phyloP scores from a whole-genome alignment of 2,113 vertebrate species.

The Pundamilia nyererei region DNA sequence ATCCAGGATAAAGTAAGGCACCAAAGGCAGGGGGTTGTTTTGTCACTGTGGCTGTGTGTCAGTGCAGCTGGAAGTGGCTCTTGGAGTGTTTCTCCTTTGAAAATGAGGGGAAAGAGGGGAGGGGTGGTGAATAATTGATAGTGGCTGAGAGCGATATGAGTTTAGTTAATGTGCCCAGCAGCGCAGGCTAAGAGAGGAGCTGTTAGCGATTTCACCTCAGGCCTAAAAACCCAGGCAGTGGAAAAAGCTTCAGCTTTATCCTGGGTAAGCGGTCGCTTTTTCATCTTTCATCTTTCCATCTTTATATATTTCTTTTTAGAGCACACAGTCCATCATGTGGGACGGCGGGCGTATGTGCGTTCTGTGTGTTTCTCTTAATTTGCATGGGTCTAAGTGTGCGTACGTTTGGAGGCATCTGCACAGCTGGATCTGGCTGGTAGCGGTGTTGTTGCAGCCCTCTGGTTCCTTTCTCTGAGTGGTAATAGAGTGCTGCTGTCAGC shows the following conservation, averaged over 20 bases:
- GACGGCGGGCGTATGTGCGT: background rate
- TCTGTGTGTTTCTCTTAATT: slow-evolving; percentile 14
- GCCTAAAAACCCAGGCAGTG: slow-evolving; percentile 49
- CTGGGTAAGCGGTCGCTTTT: background rate
- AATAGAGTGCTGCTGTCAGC: slow-evolving; percentile 75
- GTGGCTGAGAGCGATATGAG: slow-evolving; percentile 78
- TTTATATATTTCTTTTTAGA: background rate
- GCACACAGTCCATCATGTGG: background rate
- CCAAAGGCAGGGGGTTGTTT: slow-evolving; percentile 7
- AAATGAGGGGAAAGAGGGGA: slow-evolving; percentile 21
- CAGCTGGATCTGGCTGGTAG: slow-evolving; percentile 67
- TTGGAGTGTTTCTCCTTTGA: slow-evolving; percentile 51
- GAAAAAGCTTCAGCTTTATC: slow-evolving; percentile 17
- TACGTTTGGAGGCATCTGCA: slow-evolving; percentile 47
- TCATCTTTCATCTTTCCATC: background rate
- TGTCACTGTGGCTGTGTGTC: slow-evolving; percentile 6
- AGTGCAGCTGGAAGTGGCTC: background rate
- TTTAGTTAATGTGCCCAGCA: slow-evolving; percentile 81
- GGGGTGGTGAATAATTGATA: slow-evolving; percentile 74
- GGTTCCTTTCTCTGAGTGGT: slow-evolving; percentile 69
- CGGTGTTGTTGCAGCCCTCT: slow-evolving; percentile 42
- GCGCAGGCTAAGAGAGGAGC: slow-evolving; percentile 69
- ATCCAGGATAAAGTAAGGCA: slow-evolving; percentile 13
- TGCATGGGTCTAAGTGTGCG: slow-evolving; percentile 37
- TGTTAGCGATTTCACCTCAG: slow-evolving; percentile 67